Evolutionary conservation across 2,797 vertebrate genomes (phyloP).

Genomic region (Xenentodon cancila): DNA sequence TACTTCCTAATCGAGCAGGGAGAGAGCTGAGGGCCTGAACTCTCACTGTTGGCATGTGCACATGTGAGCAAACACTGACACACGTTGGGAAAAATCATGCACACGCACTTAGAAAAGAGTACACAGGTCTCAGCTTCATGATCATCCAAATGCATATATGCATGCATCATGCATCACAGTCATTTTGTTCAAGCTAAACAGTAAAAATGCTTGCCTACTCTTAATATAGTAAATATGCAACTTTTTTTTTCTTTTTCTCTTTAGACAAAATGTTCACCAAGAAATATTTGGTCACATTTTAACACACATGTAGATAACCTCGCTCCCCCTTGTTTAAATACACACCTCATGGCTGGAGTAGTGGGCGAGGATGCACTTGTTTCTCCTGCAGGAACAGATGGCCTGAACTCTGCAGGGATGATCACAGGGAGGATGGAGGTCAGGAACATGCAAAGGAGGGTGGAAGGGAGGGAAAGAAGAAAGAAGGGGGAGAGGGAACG

Average conservation of each 20-base stretch:
- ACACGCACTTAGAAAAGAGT: not conserved
- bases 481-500: not conserved
- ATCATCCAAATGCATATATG: no score
- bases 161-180: no score
- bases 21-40: slow-evolving; percentile 68
- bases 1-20: slow-evolving; percentile 76
- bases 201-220: not conserved
- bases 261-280: slow-evolving; percentile 3
- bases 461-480: not conserved
- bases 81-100: not conserved
- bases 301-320: slow-evolving; percentile 28
- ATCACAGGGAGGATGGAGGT: slow-evolving; percentile 79
- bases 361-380: slow-evolving; percentile 47
- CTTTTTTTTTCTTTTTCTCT: not conserved
- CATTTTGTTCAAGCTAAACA: no score
- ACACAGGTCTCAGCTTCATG: slow-evolving; percentile 22
- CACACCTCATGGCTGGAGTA: slow-evolving; percentile 47
- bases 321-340: slow-evolving; percentile 47
- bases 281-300: slow-evolving; percentile 34
- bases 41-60: slow-evolving; percentile 44
- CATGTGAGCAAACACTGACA: slow-evolving; percentile 7
- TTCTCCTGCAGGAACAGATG: slow-evolving; percentile 80
- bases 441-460: slow-evolving; percentile 68
- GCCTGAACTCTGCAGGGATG: slow-evolving; percentile 77
- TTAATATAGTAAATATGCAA: slow-evolving; percentile 52